Conservation (phyloP, 1,140 invertebrate genomes). For the Drosophila tropicalis region DNA sequence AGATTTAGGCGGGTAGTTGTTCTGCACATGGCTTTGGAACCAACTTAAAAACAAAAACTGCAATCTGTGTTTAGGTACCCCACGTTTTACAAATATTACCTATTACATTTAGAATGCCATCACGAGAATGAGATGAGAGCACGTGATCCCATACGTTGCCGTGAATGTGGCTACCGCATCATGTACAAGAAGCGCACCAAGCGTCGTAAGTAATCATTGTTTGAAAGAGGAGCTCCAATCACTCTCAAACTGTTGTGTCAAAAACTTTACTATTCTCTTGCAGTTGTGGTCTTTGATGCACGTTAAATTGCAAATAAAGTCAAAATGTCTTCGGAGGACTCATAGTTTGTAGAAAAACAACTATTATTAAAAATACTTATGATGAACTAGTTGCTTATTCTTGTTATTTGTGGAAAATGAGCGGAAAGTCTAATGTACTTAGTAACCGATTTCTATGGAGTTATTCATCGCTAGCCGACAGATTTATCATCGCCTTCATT, state of each 20-base stretch:
- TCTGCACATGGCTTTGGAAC: conserved; percentile 48
- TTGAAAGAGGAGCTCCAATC: conserved; percentile 30
- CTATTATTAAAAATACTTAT: too few species aligned
- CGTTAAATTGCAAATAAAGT: too few species aligned
- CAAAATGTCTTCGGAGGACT: too few species aligned
- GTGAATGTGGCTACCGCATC: conserved; percentile 99
- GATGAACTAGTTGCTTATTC: neutral
- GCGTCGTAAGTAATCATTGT: conserved; percentile 87
- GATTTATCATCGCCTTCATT: too few species aligned
- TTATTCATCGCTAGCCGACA: too few species aligned
- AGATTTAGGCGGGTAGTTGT: neutral
- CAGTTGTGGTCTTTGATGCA: too few species aligned
- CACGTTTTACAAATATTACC: too few species aligned
- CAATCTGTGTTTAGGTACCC: neutral
- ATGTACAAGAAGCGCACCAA: conserved; percentile 99
- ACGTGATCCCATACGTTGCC: conserved; percentile 97
- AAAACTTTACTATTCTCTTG: conserved; percentile 29
- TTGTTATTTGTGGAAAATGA: neutral
- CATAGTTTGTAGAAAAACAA: too few species aligned
- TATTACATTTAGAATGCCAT: conserved; percentile 92
- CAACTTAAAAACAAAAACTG: neutral
- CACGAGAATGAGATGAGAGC: conserved; percentile 98
- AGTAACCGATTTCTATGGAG: too few species aligned
- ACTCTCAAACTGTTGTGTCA: conserved; percentile 50
- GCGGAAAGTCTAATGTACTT: too few species aligned